These are phyloP conservation scores for Listrodromus nycthemerus DNA, from an alignment of 2,888 invertebrate genomes.

Conservation along the genomic window DNA sequence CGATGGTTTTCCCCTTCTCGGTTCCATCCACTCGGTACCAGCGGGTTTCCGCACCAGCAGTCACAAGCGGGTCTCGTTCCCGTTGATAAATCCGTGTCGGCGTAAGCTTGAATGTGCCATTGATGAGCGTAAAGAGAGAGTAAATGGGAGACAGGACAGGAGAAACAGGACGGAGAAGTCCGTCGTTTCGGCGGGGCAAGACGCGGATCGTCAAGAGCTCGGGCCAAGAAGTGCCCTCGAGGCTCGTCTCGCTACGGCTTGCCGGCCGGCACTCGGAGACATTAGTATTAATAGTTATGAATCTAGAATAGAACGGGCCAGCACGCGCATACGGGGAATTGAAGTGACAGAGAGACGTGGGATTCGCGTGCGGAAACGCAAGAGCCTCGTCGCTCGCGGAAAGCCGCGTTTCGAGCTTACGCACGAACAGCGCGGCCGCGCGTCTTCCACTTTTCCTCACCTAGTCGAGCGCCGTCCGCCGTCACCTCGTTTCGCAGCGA, in stretches of 20 bases:
- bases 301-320: constrained; percentile 82
- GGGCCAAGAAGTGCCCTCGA: constrained; percentile 63
- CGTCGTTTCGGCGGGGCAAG: background rate
- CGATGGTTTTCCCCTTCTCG: constrained; percentile 34
- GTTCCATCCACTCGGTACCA: constrained; percentile 1
- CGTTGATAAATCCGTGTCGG: constrained; percentile 82
- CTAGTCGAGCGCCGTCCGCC: constrained; percentile 13
- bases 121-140: constrained; percentile 74
- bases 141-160: constrained; percentile 27
- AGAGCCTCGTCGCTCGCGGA: constrained; percentile 14
- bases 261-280: constrained; percentile 75
- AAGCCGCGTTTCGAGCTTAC: constrained; percentile 34
- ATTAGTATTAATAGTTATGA: constrained; percentile 83
- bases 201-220: constrained; percentile 33
- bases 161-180: background rate
- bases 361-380: constrained; percentile 42
- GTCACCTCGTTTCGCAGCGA: constrained; percentile 25
- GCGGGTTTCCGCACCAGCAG: constrained; percentile 11
- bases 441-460: constrained; percentile 18
- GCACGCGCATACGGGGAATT: constrained; percentile 49
- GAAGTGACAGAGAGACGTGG: constrained; percentile 31
- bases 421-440: constrained; percentile 29
- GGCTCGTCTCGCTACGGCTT: constrained; percentile 18
- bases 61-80: constrained; percentile 63
- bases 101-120: constrained; percentile 82